phyloP scores from a whole-genome alignment of 2,888 invertebrate genomes.

The Ephialtes manifestator region DNA sequence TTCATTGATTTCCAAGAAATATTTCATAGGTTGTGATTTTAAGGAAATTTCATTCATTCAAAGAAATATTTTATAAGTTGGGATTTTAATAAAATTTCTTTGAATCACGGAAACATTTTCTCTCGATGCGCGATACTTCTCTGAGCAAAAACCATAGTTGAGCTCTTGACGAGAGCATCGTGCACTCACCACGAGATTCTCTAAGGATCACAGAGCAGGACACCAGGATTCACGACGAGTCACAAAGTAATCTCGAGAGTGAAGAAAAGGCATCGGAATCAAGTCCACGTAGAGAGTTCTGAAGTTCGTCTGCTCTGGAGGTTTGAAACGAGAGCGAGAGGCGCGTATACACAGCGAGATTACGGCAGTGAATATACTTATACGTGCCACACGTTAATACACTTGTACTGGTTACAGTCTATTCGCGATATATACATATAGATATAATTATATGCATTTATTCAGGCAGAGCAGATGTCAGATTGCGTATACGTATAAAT shows the following conservation, averaged over 20 bases:
- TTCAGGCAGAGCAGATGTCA: slow-evolving; percentile 58
- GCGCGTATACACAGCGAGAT: slow-evolving; percentile 20
- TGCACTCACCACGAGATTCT: background rate
- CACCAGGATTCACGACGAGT: slow-evolving; percentile 38
- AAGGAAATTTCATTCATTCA: too few species aligned
- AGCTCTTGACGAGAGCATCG: too few species aligned
- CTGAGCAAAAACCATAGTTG: too few species aligned
- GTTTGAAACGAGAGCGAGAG: slow-evolving; percentile 50
- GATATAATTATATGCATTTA: slow-evolving; percentile 53
- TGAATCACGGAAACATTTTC: too few species aligned
- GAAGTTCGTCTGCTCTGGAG: background rate
- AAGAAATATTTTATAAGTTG: too few species aligned
- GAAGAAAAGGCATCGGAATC: background rate
- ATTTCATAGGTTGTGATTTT: too few species aligned
- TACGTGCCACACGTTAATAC: slow-evolving; percentile 34
- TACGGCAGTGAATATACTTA: slow-evolving; percentile 7
- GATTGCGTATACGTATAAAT: slow-evolving; percentile 68
- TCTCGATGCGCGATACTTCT: too few species aligned
- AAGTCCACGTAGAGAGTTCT: slow-evolving; percentile 4
- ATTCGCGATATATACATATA: slow-evolving; percentile 13
- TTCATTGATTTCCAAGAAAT: too few species aligned
- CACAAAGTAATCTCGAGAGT: background rate
- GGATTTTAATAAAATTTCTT: too few species aligned
- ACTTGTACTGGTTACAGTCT: slow-evolving; percentile 25
- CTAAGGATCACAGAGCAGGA: slow-evolving; percentile 1